phyloP scores from a whole-genome alignment of 53 echinoderm and acorn worm species.

The Holothuria leucospilota region DNA sequence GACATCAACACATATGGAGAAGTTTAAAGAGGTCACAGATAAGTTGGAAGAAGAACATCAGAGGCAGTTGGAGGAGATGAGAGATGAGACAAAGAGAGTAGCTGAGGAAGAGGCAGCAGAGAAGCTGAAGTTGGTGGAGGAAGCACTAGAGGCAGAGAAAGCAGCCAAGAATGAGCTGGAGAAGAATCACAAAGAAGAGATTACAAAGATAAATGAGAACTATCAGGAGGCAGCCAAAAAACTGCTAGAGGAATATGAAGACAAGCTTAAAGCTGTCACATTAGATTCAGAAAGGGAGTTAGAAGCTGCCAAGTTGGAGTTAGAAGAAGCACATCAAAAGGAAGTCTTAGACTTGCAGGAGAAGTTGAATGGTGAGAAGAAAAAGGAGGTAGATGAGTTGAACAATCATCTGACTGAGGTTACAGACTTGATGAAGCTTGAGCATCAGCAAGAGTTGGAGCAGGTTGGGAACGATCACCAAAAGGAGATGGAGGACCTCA shows the following conservation, averaged over 20 bases:
- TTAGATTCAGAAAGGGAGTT: constrained; percentile 77
- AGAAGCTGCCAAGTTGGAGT: constrained; percentile 74
- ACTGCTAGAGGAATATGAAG: constrained; percentile 66
- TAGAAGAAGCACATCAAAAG: constrained; percentile 89
- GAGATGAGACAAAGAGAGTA: constrained; percentile 46
- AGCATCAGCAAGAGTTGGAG: constrained; percentile 59
- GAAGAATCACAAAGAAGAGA: constrained; percentile 12
- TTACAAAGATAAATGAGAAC: background rate
- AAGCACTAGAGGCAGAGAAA: constrained; percentile 49
- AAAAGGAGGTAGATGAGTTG: constrained; percentile 62
- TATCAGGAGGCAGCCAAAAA: constrained; percentile 66
- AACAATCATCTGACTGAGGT: constrained; percentile 47
- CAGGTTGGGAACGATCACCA: constrained; percentile 60
- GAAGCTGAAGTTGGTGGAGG: constrained; percentile 41
- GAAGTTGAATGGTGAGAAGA: constrained; percentile 55
- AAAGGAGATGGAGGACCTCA: constrained; percentile 61
- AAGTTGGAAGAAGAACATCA: constrained; percentile 80
- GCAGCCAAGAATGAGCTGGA: constrained; percentile 32
- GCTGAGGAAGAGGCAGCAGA: constrained; percentile 67
- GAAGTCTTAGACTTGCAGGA: constrained; percentile 76
- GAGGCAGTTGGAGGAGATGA: constrained; percentile 71
- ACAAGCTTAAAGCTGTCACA: constrained; percentile 77
- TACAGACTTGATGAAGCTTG: constrained; percentile 60
- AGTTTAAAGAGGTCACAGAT: constrained; percentile 77
- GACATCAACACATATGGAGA: constrained; percentile 78